phyloP scores from a whole-genome alignment of 2,113 vertebrate species.

The Ovis canadensis region DNA sequence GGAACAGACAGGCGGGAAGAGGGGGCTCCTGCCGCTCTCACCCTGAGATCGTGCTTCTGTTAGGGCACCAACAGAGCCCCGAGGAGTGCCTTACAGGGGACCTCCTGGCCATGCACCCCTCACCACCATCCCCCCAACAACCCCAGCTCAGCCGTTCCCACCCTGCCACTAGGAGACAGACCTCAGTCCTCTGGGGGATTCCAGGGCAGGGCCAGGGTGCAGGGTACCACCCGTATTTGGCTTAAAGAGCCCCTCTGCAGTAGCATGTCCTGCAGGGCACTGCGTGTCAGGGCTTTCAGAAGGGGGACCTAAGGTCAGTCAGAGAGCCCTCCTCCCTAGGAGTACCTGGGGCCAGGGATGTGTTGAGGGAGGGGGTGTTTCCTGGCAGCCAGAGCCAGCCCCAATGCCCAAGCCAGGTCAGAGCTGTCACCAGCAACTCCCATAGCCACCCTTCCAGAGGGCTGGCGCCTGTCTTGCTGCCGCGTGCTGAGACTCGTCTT shows the following conservation, averaged over 20 bases:
- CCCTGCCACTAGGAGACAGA: neutral
- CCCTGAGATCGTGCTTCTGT: neutral
- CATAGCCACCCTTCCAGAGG: neutral
- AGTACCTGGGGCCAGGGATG: too few species aligned
- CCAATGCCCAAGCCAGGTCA: neutral
- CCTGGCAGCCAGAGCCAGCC: neutral
- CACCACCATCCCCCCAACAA: neutral
- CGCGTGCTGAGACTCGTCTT: constrained; percentile 28
- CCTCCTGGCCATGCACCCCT: too few species aligned
- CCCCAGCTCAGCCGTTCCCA: neutral
- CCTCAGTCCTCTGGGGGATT: neutral
- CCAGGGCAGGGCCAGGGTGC: neutral
- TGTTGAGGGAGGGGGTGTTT: neutral
- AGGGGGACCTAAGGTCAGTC: neutral
- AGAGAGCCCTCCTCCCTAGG: neutral
- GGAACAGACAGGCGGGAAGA: neutral
- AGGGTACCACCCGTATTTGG: accelerated
- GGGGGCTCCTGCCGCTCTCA: neutral
- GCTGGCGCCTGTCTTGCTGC: neutral
- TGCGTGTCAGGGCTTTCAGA: neutral
- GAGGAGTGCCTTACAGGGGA: neutral
- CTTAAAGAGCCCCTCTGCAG: neutral
- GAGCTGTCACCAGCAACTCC: neutral
- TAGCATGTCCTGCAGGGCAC: neutral
- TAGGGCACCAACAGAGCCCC: neutral